phyloP scores from a whole-genome alignment of 2,113 vertebrate genomes.

The Xiphias gladius region DNA sequence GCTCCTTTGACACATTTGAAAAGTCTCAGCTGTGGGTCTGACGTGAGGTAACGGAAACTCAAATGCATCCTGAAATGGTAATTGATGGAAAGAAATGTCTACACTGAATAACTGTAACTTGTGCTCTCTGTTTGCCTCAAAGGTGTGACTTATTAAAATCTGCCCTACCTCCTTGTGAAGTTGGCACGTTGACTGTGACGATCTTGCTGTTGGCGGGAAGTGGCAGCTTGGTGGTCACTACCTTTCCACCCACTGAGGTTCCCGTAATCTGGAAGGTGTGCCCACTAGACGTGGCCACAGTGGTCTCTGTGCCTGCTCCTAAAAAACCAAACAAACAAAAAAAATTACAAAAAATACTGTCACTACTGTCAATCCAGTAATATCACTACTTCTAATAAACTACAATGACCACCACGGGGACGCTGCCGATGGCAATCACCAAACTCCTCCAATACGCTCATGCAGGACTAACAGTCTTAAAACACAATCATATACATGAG shows the following conservation, averaged over 20 bases:
- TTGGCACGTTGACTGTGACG: slow-evolving; percentile 97
- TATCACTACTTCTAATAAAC: not conserved
- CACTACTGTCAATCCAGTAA: not conserved
- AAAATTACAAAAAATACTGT: slow-evolving; percentile 3
- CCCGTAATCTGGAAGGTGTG: slow-evolving; percentile 98
- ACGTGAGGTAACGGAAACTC: slow-evolving; percentile 51
- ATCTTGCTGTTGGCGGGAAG: slow-evolving; percentile 99
- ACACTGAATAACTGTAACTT: slow-evolving; percentile 21
- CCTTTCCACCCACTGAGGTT: slow-evolving; percentile 93
- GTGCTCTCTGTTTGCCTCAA: not conserved
- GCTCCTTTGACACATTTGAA: slow-evolving; percentile 42
- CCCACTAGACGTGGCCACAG: slow-evolving; percentile 89
- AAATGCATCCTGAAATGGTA: slow-evolving; percentile 37
- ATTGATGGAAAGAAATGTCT: slow-evolving; percentile 38
- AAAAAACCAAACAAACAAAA: slow-evolving; percentile 80
- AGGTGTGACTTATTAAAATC: slow-evolving; percentile 56
- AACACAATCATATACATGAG: not conserved
- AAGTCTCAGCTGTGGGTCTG: slow-evolving; percentile 38
- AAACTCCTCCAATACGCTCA: too few relatives aligned
- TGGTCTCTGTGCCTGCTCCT: slow-evolving; percentile 90
- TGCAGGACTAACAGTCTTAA: not conserved
- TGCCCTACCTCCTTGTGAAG: slow-evolving; percentile 96
- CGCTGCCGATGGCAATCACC: not conserved
- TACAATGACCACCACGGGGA: not conserved
- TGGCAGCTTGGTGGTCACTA: slow-evolving; percentile 96